phyloP scores from a whole-genome alignment of 2,113 vertebrate species.

The Neomonachus schauinslandi region DNA sequence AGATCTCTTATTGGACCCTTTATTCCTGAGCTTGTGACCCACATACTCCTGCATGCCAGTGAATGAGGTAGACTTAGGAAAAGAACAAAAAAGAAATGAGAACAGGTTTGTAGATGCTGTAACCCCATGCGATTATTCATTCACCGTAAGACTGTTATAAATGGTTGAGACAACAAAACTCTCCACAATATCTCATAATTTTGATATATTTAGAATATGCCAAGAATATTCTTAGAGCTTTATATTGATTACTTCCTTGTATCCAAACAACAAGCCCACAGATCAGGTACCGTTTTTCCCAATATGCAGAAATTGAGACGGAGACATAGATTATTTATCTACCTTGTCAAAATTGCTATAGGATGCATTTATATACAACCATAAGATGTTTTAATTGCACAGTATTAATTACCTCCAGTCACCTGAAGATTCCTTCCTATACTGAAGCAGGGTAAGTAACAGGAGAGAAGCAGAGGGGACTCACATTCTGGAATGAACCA shows the following conservation, averaged over 20 bases:
- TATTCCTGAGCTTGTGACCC: neutral
- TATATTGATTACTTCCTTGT: neutral
- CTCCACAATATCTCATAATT: neutral
- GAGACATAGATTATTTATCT: neutral
- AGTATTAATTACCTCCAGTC: neutral
- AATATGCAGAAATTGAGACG: neutral
- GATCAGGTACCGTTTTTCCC: neutral
- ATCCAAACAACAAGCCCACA: neutral
- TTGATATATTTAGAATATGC: neutral
- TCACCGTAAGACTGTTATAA: neutral
- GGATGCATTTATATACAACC: neutral
- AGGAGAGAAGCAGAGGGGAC: no score
- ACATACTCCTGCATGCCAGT: rapidly evolving
- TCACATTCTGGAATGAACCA: rapidly evolving
- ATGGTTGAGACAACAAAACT: no score
- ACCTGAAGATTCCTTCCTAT: rapidly evolving
- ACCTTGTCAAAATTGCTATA: neutral
- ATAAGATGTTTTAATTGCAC: no score
- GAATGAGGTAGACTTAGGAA: neutral
- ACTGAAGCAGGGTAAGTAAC: no score
- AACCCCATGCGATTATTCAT: neutral
- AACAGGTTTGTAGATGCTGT: neutral
- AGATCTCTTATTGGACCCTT: neutral
- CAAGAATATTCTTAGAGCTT: neutral
- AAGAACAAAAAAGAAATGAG: neutral